phyloP scores from a whole-genome alignment of 2,797 vertebrate species.

The Xenentodon cancila region DNA sequence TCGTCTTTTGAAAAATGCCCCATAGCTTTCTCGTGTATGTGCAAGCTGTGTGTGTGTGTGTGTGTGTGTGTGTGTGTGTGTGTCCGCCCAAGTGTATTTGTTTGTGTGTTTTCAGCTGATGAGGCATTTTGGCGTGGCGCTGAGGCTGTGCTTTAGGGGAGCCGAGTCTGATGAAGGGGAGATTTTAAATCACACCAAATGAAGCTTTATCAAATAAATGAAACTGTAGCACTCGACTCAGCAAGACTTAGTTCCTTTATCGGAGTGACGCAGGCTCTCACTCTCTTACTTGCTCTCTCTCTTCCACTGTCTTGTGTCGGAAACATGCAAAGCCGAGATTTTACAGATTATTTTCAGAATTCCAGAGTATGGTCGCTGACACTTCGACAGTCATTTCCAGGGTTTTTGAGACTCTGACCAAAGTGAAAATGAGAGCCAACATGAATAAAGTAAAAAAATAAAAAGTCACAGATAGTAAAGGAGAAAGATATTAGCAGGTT shows the following conservation, averaged over 20 bases:
- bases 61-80: conserved; percentile 18
- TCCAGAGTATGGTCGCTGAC: no score
- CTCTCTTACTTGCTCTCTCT: neutral
- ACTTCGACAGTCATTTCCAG: no score
- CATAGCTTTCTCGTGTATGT: conserved; percentile 21
- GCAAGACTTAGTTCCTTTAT: conserved; percentile 68
- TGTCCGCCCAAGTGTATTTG: conserved; percentile 20
- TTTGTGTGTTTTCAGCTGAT: conserved; percentile 72
- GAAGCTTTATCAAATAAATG: conserved; percentile 79
- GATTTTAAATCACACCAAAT: conserved; percentile 78
- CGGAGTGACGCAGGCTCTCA: conserved; percentile 47
- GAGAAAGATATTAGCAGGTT: no score
- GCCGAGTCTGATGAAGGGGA: conserved; percentile 69
- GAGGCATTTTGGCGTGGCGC: conserved; percentile 66
- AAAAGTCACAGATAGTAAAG: no score
- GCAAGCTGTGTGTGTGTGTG: neutral
- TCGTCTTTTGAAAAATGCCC: conserved; percentile 52
- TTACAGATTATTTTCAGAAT: no score
- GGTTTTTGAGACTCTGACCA: no score
- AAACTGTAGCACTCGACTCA: conserved; percentile 71
- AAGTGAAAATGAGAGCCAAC: no score
- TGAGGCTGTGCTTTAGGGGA: conserved; percentile 71
- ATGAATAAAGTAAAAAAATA: no score
- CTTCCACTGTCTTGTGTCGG: conserved; percentile 3
- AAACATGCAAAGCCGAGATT: conserved; percentile 3